Percentiles rank a stretch among this genome's conserved stretches.
phyloP scores from a whole-genome alignment of 92 coral and sea anemone genomes.

The Palythoa caribaeorum region DNA sequence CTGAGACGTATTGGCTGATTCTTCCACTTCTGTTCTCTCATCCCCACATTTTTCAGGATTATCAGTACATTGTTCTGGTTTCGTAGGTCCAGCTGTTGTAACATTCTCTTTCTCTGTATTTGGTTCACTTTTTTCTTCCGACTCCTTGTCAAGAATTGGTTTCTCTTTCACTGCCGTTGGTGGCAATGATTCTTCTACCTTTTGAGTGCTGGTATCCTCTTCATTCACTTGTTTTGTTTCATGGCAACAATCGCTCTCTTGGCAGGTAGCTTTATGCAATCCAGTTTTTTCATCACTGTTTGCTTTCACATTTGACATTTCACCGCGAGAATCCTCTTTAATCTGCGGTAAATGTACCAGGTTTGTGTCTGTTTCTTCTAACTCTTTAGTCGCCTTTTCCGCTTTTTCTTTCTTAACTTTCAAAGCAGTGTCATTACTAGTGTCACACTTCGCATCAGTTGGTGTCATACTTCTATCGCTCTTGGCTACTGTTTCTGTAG shows the following conservation, averaged over 20 bases:
- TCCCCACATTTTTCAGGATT: background rate
- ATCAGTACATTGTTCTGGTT: background rate
- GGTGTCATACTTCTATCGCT: conserved; percentile 15
- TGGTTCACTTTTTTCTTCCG: conserved; percentile 17
- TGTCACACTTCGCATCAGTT: background rate
- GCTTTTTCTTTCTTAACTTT: background rate
- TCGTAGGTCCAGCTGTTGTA: background rate
- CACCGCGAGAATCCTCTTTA: background rate
- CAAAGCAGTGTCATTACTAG: background rate
- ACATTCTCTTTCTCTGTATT: conserved; percentile 11
- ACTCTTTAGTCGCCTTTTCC: background rate
- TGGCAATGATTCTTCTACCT: background rate
- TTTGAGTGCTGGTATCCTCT: background rate
- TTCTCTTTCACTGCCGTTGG: background rate
- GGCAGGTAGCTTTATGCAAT: background rate
- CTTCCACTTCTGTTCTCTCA: background rate
- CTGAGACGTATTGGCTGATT: background rate
- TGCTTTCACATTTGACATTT: too few species aligned
- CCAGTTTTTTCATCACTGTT: conserved; percentile 16
- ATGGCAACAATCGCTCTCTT: background rate
- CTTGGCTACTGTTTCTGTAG: conserved; percentile 3
- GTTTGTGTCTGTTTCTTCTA: background rate
- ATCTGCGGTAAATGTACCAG: background rate
- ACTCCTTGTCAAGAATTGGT: background rate
- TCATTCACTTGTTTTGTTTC: conserved; percentile 5